A percentile compares a stretch with the other conserved stretches of the same genome.
Evolutionary conservation across 2,888 invertebrate species (phyloP).

Genomic region (Melieria picta): DNA sequence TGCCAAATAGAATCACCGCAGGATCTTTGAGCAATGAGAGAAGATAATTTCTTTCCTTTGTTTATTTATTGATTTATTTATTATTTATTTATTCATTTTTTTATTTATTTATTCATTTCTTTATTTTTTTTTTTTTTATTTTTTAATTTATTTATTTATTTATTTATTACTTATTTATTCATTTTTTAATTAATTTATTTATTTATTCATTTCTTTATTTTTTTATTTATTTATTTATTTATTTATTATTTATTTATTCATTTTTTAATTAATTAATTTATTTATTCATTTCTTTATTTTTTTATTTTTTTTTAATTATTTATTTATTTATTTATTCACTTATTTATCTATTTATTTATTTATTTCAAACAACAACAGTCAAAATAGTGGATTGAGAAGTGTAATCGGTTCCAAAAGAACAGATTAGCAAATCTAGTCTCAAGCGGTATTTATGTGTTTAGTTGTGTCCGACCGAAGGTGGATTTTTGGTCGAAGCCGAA

Average conservation of each 20-base stretch:
- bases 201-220: not conserved
- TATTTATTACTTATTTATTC: not conserved
- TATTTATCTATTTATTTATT: too few species aligned
- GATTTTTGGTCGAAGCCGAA: too few species aligned
- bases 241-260: too few species aligned
- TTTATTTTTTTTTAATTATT: not conserved
- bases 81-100: not conserved
- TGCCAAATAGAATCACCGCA: too few species aligned
- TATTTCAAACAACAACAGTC: too few species aligned
- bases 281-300: not conserved
- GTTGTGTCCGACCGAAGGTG: too few species aligned
- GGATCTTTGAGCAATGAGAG: too few species aligned
- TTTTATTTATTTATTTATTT: not conserved
- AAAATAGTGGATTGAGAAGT: too few species aligned
- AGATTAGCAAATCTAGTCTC: too few species aligned
- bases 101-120: not conserved
- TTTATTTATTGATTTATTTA: not conserved
- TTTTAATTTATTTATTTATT: not conserved
- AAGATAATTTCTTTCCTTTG: not conserved
- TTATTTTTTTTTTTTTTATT: not conserved
- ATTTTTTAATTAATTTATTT: too few species aligned
- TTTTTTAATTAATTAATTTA: not conserved
- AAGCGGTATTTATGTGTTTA: too few species aligned
- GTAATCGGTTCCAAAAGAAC: too few species aligned
- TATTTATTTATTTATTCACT: not conserved